These are phyloP conservation scores for Molossus alvarezi DNA, from an alignment of 2,797 vertebrate genomes.

Conservation along the genomic window DNA sequence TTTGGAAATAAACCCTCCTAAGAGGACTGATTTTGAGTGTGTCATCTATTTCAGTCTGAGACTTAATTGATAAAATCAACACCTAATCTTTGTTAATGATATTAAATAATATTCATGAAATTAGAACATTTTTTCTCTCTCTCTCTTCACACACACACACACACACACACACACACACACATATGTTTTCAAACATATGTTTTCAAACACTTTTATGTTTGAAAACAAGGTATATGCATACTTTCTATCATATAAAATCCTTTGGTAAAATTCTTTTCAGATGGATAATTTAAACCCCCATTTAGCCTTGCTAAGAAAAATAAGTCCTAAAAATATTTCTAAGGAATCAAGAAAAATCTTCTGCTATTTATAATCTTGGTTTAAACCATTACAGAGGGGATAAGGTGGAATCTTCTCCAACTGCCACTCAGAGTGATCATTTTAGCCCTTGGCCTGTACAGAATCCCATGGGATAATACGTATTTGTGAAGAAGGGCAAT, in stretches of 20 bases:
- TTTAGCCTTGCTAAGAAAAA: constrained; percentile 58
- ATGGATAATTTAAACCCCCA: neutral
- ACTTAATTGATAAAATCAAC: neutral
- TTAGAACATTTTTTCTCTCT: neutral
- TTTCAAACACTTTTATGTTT: neutral
- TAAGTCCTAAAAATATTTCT: constrained; percentile 51
- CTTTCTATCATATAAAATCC: neutral
- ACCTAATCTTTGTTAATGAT: neutral
- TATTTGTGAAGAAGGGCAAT: constrained; percentile 63
- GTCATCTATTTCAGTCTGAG: neutral
- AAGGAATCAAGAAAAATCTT: constrained; percentile 9
- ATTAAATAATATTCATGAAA: neutral
- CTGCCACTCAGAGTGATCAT: neutral
- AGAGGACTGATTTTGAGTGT: neutral
- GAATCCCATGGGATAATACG: neutral
- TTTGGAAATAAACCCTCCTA: neutral
- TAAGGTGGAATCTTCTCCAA: neutral
- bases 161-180: too few species aligned
- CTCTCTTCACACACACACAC: too few species aligned
- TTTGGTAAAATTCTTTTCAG: constrained; percentile 3
- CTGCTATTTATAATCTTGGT: constrained; percentile 35
- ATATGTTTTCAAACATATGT: too few species aligned
- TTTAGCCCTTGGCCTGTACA: neutral
- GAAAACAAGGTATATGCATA: neutral
- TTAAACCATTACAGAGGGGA: neutral